Evolutionary conservation across 2,113 vertebrate genomes (phyloP).

Genomic region (Hystrix brachyura): DNA sequence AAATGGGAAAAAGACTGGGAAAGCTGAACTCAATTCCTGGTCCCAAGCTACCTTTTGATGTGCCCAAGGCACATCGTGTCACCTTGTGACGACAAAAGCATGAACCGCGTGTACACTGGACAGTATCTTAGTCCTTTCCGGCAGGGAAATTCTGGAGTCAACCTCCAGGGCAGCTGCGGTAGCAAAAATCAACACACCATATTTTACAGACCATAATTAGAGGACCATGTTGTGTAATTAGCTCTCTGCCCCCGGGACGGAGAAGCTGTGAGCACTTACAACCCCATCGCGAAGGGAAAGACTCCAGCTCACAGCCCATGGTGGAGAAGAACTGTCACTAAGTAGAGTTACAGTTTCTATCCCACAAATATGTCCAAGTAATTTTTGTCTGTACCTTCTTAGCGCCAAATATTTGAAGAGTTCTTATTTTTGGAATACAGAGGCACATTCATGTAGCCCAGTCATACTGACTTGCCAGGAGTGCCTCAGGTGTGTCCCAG

Average conservation of each 20-base stretch:
- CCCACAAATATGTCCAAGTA: neutral
- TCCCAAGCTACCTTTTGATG: neutral
- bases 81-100: neutral
- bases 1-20: neutral
- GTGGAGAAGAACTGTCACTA: neutral
- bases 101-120: neutral
- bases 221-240: conserved; percentile 42
- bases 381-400: conserved; percentile 1
- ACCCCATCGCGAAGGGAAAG: conserved; percentile 5
- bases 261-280: neutral
- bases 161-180: conserved; percentile 38
- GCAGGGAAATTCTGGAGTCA: conserved; percentile 1
- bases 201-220: conserved; percentile 61
- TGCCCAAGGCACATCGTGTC: accelerated
- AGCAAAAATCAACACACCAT: conserved; percentile 47
- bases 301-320: neutral
- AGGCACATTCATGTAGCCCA: neutral
- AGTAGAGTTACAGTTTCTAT: neutral
- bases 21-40: neutral
- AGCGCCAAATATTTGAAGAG: neutral
- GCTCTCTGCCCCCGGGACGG: neutral
- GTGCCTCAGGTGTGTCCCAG: neutral
- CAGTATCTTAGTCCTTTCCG: neutral
- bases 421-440: conserved; percentile 12
- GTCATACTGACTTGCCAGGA: neutral